Evolutionary conservation across 2,113 vertebrate species (phyloP).

Genomic region (Podarcis cretensis): DNA sequence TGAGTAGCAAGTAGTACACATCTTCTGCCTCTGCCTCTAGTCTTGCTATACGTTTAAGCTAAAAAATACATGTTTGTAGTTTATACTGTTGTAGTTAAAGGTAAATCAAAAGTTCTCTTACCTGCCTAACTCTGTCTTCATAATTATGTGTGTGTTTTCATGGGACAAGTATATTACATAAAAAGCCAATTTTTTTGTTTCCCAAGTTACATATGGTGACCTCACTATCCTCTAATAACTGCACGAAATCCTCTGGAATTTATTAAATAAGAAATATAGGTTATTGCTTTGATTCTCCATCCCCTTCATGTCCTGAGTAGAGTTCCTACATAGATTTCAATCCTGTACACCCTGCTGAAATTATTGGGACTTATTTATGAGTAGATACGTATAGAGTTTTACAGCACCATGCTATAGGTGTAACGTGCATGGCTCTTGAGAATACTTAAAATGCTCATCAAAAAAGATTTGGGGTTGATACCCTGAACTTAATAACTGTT

Average conservation of each 20-base stretch:
- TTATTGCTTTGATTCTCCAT: neutral
- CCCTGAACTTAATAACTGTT: neutral
- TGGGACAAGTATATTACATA: neutral
- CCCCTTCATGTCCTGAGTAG: neutral
- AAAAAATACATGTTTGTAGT: neutral
- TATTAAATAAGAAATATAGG: neutral
- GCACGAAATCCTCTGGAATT: neutral
- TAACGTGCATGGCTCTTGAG: neutral
- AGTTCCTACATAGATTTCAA: neutral
- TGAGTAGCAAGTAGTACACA: neutral
- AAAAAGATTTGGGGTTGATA: neutral
- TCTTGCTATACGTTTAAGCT: neutral
- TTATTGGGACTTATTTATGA: too few species aligned
- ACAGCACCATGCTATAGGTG: neutral
- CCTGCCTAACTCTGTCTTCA: rapidly evolving
- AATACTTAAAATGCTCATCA: neutral
- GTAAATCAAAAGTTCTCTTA: neutral
- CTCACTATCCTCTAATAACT: neutral
- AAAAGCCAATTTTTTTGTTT: too few species aligned
- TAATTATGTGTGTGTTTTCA: conserved; percentile 8
- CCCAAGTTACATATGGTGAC: too few species aligned
- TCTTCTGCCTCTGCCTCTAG: neutral
- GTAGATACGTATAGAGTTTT: too few species aligned
- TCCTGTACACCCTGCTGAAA: too few species aligned
- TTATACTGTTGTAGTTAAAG: neutral